Percentiles rank a stretch among this genome's conserved stretches.
Evolutionary conservation across 2,888 invertebrate species (phyloP).

Genomic region (Oxyscelio sp.): DNA sequence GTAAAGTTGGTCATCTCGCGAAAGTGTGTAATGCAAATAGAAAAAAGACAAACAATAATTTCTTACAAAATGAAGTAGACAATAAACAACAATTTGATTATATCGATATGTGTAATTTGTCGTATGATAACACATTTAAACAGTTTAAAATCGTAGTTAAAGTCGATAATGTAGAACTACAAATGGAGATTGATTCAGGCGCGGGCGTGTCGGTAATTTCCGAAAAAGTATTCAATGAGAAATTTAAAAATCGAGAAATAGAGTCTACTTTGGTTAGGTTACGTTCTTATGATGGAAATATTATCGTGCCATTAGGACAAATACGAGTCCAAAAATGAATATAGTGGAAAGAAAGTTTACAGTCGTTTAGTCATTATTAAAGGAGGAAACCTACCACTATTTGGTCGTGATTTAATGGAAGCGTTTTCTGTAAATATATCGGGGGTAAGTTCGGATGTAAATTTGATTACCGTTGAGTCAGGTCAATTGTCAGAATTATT

Average conservation of each 20-base stretch:
- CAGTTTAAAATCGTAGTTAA: constrained; percentile 59
- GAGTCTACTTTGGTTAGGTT: constrained; percentile 38
- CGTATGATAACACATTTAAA: background rate
- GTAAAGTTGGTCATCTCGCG: constrained; percentile 47
- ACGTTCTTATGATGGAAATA: constrained; percentile 54
- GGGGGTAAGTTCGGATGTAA: too few relatives aligned
- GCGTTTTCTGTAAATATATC: background rate
- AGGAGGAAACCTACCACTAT: constrained; percentile 47
- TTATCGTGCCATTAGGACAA: constrained; percentile 58
- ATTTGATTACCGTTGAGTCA: too few relatives aligned
- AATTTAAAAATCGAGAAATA: constrained; percentile 19
- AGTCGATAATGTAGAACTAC: constrained; percentile 73
- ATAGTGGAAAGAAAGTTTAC: constrained; percentile 24
- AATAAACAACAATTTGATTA: too few relatives aligned
- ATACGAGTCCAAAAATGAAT: constrained; percentile 50
- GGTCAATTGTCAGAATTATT: constrained; percentile 17
- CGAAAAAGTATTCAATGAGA: constrained; percentile 14
- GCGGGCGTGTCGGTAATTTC: constrained; percentile 76
- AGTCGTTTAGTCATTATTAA: constrained; percentile 55
- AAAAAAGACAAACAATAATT: constrained; percentile 50
- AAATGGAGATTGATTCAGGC: constrained; percentile 79
- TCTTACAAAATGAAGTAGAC: background rate
- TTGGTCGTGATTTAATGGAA: constrained; percentile 70
- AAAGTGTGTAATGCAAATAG: too few relatives aligned
- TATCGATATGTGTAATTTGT: constrained; percentile 35